phyloP scores from a whole-genome alignment of 2,888 invertebrate genomes.

The Endomychus coccineus region DNA sequence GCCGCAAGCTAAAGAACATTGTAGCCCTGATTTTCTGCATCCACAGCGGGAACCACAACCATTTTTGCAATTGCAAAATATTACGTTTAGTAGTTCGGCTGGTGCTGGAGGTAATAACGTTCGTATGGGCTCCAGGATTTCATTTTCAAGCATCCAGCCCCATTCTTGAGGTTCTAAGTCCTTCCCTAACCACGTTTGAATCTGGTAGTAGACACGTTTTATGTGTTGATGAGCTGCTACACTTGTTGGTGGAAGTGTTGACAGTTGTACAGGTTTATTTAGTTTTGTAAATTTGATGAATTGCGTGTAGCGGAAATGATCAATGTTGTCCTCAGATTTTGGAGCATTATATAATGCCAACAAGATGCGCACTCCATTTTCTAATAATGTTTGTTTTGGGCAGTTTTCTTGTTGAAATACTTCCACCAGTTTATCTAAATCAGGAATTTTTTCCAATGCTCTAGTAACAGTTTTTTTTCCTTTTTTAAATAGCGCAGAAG shows the following conservation, averaged over 20 bases:
- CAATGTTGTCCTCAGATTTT: constrained; percentile 25
- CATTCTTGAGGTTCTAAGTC: constrained; percentile 24
- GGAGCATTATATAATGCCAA: constrained; percentile 35
- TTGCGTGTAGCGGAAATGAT: constrained; percentile 23
- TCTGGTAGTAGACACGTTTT: constrained; percentile 28
- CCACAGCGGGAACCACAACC: constrained; percentile 29
- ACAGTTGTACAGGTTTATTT: constrained; percentile 34
- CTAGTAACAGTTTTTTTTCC: constrained; percentile 29
- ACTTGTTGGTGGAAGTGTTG: constrained; percentile 34
- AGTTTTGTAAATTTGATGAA: constrained; percentile 32
- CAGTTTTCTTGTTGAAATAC: constrained; percentile 36
- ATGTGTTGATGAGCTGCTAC: too few relatives aligned
- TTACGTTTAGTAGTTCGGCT: constrained; percentile 24
- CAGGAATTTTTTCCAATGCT: constrained; percentile 27
- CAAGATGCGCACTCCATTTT: constrained; percentile 28
- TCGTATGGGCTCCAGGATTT: constrained; percentile 29
- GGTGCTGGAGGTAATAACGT: constrained; percentile 31
- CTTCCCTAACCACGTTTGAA: constrained; percentile 26
- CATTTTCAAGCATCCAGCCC: constrained; percentile 28
- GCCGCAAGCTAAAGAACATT: constrained; percentile 26
- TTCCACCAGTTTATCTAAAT: constrained; percentile 29
- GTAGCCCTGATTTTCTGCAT: constrained; percentile 31
- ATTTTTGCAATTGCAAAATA: constrained; percentile 29
- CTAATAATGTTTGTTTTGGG: constrained; percentile 29
- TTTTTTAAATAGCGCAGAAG: constrained; percentile 28